Evolutionary conservation across 2,888 invertebrate species (phyloP).

Genomic region (Ophioninae sp.): DNA sequence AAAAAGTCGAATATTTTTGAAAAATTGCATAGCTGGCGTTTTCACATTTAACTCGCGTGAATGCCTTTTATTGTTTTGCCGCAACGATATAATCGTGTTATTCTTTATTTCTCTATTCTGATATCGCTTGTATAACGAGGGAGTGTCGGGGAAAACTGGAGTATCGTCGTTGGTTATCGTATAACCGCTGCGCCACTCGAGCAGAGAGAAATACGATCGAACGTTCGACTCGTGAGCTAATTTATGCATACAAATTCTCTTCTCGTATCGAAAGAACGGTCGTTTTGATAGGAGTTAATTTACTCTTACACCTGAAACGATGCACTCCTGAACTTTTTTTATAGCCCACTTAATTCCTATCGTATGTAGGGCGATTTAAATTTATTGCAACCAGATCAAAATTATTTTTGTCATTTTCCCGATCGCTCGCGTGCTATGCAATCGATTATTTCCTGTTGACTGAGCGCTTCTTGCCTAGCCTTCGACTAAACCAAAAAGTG

Average conservation of each 20-base stretch:
- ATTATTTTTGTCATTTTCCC: neutral
- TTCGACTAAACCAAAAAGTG: too few species aligned
- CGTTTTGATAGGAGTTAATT: neutral
- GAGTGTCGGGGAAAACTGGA: constrained; percentile 37
- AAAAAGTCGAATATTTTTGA: neutral
- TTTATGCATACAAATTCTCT: constrained; percentile 14
- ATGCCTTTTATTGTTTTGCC: constrained; percentile 36
- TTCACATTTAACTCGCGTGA: constrained; percentile 38
- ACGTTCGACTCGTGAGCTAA: constrained; percentile 15
- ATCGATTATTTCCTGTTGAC: too few species aligned
- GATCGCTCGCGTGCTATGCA: neutral
- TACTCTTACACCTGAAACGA: constrained; percentile 12
- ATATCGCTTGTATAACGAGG: constrained; percentile 42
- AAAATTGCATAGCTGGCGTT: neutral
- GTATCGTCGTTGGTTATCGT: constrained; percentile 46
- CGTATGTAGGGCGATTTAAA: neutral
- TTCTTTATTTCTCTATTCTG: constrained; percentile 21
- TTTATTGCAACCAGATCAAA: neutral
- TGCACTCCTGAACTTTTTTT: constrained; percentile 1
- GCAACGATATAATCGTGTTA: constrained; percentile 31
- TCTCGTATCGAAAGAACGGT: constrained; percentile 7
- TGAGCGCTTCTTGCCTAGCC: too few species aligned
- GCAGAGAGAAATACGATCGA: constrained; percentile 45
- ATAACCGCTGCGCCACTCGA: constrained; percentile 29
- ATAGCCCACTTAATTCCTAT: neutral